These are phyloP conservation scores for Adineta ricciae DNA, from an alignment of 2,888 invertebrate genomes.

Conservation along the genomic window DNA sequence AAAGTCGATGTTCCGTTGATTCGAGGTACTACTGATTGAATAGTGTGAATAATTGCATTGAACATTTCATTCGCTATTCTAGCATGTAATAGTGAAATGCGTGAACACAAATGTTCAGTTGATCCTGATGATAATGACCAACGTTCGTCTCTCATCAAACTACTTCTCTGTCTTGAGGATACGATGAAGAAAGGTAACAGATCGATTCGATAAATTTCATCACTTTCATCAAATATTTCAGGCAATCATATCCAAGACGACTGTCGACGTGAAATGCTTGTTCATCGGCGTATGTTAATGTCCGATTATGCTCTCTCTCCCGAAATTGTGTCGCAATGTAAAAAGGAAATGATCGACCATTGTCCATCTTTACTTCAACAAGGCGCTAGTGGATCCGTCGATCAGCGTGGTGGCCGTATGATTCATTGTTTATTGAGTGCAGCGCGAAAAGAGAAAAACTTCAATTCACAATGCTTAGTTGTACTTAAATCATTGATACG, in stretches of 20 bases:
- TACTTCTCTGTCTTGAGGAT: conserved; percentile 77
- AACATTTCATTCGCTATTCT: not conserved
- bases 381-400: conserved; percentile 54
- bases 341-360: conserved; percentile 64
- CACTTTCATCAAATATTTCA: conserved; percentile 34
- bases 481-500: conserved; percentile 67
- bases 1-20: conserved; percentile 76
- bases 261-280: conserved; percentile 77
- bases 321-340: conserved; percentile 76
- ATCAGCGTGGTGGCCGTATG: conserved; percentile 71
- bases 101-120: conserved; percentile 64
- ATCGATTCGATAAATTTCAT: too few species aligned
- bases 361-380: conserved; percentile 46
- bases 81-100: conserved; percentile 77
- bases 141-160: conserved; percentile 73
- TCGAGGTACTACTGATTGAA: conserved; percentile 54
- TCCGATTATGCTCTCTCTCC: conserved; percentile 85
- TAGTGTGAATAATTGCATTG: too few species aligned
- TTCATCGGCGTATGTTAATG: conserved; percentile 78
- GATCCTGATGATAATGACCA: conserved; percentile 60
- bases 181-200: conserved; percentile 46
- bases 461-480: not conserved
- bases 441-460: conserved; percentile 56
- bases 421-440: conserved; percentile 90
- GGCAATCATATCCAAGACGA: conserved; percentile 61